Evolutionary conservation across 2,888 invertebrate species (phyloP).

Genomic region (Eupithecia abbreviata): DNA sequence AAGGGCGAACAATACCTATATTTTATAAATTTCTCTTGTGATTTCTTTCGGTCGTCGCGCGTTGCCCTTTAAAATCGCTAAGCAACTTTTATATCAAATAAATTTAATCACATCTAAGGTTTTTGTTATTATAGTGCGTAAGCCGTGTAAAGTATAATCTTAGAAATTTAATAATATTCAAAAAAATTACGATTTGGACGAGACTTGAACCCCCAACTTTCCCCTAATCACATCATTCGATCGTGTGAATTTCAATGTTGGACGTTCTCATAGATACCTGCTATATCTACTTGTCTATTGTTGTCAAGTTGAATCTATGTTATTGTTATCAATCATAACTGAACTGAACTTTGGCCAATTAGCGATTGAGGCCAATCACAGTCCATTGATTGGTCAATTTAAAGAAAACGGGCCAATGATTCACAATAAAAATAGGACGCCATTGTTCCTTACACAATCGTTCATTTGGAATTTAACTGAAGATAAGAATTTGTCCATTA

Average conservation of each 20-base stretch:
- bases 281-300: background rate
- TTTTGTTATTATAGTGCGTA: too few species aligned
- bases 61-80: too few species aligned
- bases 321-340: slow-evolving; percentile 22
- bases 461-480: background rate
- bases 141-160: too few species aligned
- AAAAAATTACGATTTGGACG: too few species aligned
- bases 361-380: slow-evolving; percentile 39
- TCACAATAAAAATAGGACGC: slow-evolving; percentile 8
- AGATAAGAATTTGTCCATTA: background rate
- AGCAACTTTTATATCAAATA: too few species aligned
- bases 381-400: slow-evolving; percentile 39
- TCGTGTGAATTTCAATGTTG: background rate
- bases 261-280: background rate
- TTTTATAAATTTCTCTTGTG: background rate
- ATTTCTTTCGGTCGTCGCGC: background rate
- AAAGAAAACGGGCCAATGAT: slow-evolving; percentile 26
- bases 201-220: too few species aligned
- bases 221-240: background rate
- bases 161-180: too few species aligned
- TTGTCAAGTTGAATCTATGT: background rate
- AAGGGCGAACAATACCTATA: background rate
- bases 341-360: slow-evolving; percentile 31
- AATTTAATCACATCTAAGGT: too few species aligned
- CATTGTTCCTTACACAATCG: background rate